Evolutionary conservation across 2,797 vertebrate genomes (phyloP).

Genomic region (Megalops cyprinoides): DNA sequence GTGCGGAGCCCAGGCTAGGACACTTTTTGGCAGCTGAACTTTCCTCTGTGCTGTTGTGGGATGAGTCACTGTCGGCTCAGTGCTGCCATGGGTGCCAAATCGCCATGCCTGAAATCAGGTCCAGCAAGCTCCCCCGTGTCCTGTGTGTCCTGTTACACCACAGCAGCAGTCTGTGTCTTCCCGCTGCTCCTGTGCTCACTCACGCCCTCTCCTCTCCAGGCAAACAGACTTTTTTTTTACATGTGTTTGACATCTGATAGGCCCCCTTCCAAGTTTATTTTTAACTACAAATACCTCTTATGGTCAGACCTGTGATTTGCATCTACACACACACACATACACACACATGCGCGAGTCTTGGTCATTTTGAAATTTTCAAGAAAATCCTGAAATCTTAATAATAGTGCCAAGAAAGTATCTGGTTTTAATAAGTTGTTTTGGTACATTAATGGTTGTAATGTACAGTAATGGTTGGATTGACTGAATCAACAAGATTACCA

Average conservation of each 20-base stretch:
- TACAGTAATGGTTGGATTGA: no score
- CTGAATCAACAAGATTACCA: no score
- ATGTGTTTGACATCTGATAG: slow-evolving; percentile 6
- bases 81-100: background rate
- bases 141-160: background rate
- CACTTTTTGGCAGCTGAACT: slow-evolving; percentile 23
- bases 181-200: background rate
- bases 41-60: background rate
- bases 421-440: no score
- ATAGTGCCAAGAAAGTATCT: no score
- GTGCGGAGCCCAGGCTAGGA: slow-evolving; percentile 1
- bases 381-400: no score
- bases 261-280: background rate
- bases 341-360: no score
- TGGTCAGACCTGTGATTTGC: background rate
- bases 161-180: background rate
- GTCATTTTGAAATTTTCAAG: no score
- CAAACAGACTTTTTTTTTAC: background rate
- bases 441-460: no score
- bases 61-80: slow-evolving; percentile 27
- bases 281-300: background rate
- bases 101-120: slow-evolving; percentile 16
- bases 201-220: background rate
- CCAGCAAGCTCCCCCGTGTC: background rate
- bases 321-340: background rate